Base-by-base conservation (phyloP, 2,797 vertebrate species). In the Acipenser ruthenus region DNA sequence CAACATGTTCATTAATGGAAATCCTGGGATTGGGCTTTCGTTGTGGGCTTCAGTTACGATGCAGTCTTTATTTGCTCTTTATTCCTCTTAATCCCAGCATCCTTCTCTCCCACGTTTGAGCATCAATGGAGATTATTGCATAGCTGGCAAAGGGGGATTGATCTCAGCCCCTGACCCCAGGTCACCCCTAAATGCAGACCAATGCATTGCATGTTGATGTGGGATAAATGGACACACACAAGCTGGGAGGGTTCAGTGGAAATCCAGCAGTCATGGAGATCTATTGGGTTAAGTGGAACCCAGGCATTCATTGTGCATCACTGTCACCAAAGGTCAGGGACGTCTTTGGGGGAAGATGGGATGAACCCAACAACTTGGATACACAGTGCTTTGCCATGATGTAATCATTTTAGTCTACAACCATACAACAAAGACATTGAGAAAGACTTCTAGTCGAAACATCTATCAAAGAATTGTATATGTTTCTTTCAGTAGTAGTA, bases 1-100 rank as follows among this genome's bases (percentile, higher is more conserved):
- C 61, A 52, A 48, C 13, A 6, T 51, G 7, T n/a, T 63, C 60
- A 13, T 12, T 18, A 8, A 65, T 23, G 49, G 66, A 67, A 62
- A 66, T 69, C 49, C 18, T 6, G 61, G 7, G 15, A 56, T 50
- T 23, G 60, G 11, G 60, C 15, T 62, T 62, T 62, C 60, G 10
- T 47, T 37, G 23, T 47, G 60, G 60, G 7, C 60, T 23, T 47
- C 9, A 18, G 60, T 12, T 62, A 62, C 60, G 11, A 37, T 7
- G 55, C 18, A 15, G 18, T 62, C 55, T 56, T n/a, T 48, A 63
- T 64, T 67, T 60, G 53, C 69, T 58, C 61, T 23, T 56, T 48
- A 23, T 52, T 66, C 23, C 60, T 63, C 50, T 50, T 61, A 65
- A 56, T 65, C 64, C 12, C 48, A 55, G 49, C 50, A 52, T 65